Evolutionary conservation across 2,113 vertebrate species (phyloP).

Genomic region (Embiotoca jacksoni): DNA sequence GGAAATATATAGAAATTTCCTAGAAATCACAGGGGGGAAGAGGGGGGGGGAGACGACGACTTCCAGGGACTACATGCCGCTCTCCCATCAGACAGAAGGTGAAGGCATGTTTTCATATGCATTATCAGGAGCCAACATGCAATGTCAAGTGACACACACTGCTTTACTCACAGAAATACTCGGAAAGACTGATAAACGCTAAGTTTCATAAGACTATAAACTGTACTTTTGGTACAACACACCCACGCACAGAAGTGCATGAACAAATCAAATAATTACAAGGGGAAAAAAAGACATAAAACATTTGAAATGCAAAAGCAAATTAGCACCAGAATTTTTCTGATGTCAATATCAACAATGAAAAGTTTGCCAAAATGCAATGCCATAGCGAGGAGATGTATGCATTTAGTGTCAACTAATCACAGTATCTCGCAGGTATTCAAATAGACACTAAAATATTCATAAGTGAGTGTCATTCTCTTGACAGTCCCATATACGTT

Average conservation of each 20-base stretch:
- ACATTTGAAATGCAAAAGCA: background rate
- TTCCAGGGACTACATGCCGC: slow-evolving; percentile 11
- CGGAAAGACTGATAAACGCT: slow-evolving; percentile 43
- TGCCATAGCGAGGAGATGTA: too few species aligned
- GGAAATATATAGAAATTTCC: slow-evolving; percentile 66
- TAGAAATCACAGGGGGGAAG: slow-evolving; percentile 54
- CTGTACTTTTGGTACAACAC: background rate
- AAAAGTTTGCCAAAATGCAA: too few species aligned
- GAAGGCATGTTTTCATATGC: slow-evolving; percentile 47
- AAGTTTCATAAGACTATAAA: slow-evolving; percentile 17
- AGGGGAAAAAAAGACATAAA: too few species aligned
- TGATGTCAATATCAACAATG: background rate
- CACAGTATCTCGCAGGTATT: background rate
- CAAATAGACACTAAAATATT: too few species aligned
- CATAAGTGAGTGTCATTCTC: too few species aligned
- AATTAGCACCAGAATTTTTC: background rate
- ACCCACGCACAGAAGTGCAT: background rate
- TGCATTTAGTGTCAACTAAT: background rate
- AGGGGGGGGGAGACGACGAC: background rate
- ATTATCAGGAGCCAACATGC: slow-evolving; percentile 35
- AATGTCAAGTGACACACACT: slow-evolving; percentile 28
- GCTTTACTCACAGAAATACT: slow-evolving; percentile 27
- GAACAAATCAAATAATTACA: too few species aligned
- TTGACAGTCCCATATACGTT: background rate
- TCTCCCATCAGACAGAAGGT: slow-evolving; percentile 51